phyloP scores from a whole-genome alignment of 2,797 vertebrate species.

The Vipera latastei region DNA sequence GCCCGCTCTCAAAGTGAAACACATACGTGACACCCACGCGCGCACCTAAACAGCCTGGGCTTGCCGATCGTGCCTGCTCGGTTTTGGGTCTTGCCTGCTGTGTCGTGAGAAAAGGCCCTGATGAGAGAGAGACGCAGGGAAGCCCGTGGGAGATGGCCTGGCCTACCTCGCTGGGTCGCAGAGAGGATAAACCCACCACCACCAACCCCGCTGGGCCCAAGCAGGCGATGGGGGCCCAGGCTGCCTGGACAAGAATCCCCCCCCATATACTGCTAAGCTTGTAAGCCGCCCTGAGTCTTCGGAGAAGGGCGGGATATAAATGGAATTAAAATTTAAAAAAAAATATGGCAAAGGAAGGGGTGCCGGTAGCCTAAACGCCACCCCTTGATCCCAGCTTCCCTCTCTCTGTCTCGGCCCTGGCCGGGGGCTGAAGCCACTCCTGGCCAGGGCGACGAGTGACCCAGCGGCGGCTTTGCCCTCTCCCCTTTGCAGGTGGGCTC shows the following conservation, averaged over 20 bases:
- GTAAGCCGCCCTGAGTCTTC: too few relatives aligned
- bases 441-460: accelerated
- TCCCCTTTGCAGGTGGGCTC: constrained; percentile 80
- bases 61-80: background rate
- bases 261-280: background rate
- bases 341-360: background rate
- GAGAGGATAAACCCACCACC: background rate
- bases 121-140: background rate
- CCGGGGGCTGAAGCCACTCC: too few relatives aligned
- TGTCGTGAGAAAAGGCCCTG: background rate
- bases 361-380: too few relatives aligned
- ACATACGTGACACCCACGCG: too few relatives aligned
- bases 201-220: background rate
- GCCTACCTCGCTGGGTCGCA: background rate
- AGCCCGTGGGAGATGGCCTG: accelerated
- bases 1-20: too few relatives aligned
- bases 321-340: too few relatives aligned
- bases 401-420: background rate
- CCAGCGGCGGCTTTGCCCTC: accelerated
- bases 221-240: background rate
- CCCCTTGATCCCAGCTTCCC: background rate
- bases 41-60: too few relatives aligned
- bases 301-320: too few relatives aligned
- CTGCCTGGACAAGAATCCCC: background rate
- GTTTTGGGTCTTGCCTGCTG: too few relatives aligned